A percentile compares a stretch with the other conserved stretches of the same genome.
Evolutionary conservation across 2,888 invertebrate species (phyloP).

Genomic region (Osmoderma eremita): DNA sequence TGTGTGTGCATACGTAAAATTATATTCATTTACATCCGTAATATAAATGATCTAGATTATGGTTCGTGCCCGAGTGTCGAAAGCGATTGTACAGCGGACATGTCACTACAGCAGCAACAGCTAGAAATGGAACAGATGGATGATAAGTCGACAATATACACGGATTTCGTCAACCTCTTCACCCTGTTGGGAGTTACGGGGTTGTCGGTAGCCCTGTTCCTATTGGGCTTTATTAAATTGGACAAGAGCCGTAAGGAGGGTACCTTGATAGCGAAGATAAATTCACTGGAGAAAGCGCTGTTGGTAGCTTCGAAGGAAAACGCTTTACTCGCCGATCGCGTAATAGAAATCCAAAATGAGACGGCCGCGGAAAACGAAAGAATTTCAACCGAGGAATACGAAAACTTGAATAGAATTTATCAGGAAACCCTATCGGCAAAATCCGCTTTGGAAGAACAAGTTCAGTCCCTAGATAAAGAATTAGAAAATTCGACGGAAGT

Average conservation of each 20-base stretch:
- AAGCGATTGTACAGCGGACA: slow-evolving; percentile 32
- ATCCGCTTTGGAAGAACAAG: slow-evolving; percentile 72
- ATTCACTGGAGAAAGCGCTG: slow-evolving; percentile 71
- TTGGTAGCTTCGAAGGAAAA: slow-evolving; percentile 72
- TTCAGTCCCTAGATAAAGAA: slow-evolving; percentile 75
- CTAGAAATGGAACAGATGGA: slow-evolving; percentile 28
- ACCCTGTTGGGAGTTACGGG: slow-evolving; percentile 67
- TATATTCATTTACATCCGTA: no score
- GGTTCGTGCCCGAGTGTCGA: slow-evolving; percentile 37
- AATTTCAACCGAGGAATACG: slow-evolving; percentile 72
- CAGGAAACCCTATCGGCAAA: slow-evolving; percentile 64
- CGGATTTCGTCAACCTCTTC: slow-evolving; percentile 39
- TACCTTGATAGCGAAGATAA: slow-evolving; percentile 75
- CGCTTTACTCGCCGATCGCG: slow-evolving; percentile 71
- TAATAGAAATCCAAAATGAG: slow-evolving; percentile 39
- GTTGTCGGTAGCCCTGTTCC: slow-evolving; percentile 76
- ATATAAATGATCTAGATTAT: slow-evolving; percentile 33
- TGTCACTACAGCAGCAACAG: slow-evolving; percentile 32
- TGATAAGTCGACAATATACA: slow-evolving; percentile 13
- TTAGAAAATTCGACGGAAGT: slow-evolving; percentile 85
- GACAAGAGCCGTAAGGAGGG: slow-evolving; percentile 79
- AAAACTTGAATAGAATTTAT: slow-evolving; percentile 70
- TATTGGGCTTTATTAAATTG: slow-evolving; percentile 80
- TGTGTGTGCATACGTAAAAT: no score
- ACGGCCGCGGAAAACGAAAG: slow-evolving; percentile 30